Percentiles rank a stretch among this genome's conserved stretches.
Conservation (phyloP, 2,888 invertebrate genomes). For the Quadriops clusia region DNA sequence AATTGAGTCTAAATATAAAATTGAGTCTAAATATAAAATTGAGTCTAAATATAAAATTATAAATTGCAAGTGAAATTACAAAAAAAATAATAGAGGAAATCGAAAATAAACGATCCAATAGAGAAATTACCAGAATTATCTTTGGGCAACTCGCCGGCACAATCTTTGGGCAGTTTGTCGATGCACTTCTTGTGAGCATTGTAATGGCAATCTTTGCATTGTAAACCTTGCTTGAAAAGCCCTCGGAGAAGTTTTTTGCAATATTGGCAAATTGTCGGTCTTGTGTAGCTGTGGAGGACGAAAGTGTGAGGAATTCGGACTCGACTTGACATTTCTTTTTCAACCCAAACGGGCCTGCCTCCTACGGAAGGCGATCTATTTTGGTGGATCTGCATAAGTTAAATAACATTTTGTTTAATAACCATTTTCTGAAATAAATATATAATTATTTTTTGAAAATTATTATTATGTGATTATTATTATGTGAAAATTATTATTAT, state of each 20-base stretch:
- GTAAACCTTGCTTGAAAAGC: conserved; percentile 90
- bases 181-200: conserved; percentile 93
- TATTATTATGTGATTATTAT: too few relatives aligned
- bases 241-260: conserved; percentile 94
- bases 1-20: too few relatives aligned
- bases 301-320: conserved; percentile 90
- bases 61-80: too few relatives aligned
- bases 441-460: too few relatives aligned
- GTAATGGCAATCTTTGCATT: conserved; percentile 95
- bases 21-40: too few relatives aligned
- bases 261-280: conserved; percentile 91
- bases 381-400: conserved; percentile 29
- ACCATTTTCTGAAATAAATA: conserved; percentile 2
- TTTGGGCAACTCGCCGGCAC: conserved; percentile 63
- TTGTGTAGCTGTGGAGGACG: conserved; percentile 90
- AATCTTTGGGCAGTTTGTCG: conserved; percentile 81
- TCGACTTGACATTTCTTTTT: conserved; percentile 51
- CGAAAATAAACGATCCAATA: too few relatives aligned
- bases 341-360: conserved; percentile 58
- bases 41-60: too few relatives aligned
- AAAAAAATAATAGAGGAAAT: not conserved
- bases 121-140: conserved; percentile 36
- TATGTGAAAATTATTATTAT: too few relatives aligned
- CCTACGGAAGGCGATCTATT: conserved; percentile 60
- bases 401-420: conserved; percentile 3